Conservation (phyloP, 2,113 vertebrate species). For the Burhinus bistriatus region DNA sequence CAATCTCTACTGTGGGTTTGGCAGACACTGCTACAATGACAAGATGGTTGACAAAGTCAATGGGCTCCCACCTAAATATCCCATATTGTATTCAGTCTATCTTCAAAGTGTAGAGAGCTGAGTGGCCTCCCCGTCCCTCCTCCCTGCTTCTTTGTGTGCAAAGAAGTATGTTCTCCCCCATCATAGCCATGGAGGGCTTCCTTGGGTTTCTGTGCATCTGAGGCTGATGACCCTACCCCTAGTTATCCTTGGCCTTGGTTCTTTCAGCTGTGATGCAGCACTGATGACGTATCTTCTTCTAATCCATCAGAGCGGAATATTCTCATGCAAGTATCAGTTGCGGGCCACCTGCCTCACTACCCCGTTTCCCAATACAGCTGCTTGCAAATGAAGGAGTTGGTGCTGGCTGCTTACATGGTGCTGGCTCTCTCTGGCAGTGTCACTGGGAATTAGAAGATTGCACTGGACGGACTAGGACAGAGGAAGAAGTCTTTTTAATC, state of each 20-base stretch:
- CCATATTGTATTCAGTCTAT: neutral
- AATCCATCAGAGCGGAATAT: neutral
- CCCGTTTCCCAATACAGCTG: accelerated
- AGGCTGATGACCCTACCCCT: neutral
- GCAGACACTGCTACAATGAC: neutral
- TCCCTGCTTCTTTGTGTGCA: neutral
- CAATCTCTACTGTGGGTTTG: neutral
- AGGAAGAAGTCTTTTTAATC: neutral
- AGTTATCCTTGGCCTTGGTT: neutral
- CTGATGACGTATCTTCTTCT: neutral
- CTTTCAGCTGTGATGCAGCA: neutral
- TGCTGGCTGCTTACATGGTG: neutral
- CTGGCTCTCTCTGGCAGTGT: neutral
- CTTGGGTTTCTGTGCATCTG: neutral
- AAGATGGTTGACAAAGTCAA: neutral
- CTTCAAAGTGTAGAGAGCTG: neutral
- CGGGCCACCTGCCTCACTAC: neutral
- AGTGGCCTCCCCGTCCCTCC: accelerated
- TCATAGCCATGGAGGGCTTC: neutral
- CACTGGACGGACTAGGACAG: neutral
- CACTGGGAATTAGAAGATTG: neutral
- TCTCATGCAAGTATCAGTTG: accelerated
- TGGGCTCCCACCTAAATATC: neutral
- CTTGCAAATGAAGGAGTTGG: neutral
- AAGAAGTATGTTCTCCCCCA: neutral